Conservation (phyloP, 2,888 invertebrate genomes). For the Dryomyza anilis region DNA sequence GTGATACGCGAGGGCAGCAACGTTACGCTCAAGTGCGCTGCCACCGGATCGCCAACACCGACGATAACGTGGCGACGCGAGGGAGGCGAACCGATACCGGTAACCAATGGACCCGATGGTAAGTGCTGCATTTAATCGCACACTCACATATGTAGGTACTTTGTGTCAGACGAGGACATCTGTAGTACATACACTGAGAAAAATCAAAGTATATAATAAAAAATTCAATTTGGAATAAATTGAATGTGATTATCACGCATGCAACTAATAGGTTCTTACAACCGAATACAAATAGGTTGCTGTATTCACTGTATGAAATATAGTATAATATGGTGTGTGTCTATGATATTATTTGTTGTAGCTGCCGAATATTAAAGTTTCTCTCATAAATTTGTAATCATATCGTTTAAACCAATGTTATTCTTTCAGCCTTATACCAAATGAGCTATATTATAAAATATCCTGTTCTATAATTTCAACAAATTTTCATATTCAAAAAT, state of each 20-base stretch:
- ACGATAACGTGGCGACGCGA: constrained; percentile 87
- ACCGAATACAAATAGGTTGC: not conserved
- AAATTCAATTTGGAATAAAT: not conserved
- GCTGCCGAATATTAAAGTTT: too few species aligned
- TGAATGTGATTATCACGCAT: not conserved
- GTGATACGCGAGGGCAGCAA: constrained; percentile 85
- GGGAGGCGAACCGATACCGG: constrained; percentile 75
- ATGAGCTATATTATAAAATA: too few species aligned
- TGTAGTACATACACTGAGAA: not conserved
- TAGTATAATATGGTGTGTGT: too few species aligned
- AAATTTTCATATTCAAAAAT: too few species aligned
- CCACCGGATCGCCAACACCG: constrained; percentile 86
- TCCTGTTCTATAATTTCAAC: too few species aligned
- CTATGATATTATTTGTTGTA: too few species aligned
- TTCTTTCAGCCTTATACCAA: too few species aligned
- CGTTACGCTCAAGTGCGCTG: constrained; percentile 83
- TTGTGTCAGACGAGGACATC: not conserved
- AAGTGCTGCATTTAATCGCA: too few species aligned
- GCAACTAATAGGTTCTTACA: not conserved
- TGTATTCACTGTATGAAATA: not conserved
- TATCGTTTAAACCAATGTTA: too few species aligned
- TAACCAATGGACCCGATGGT: constrained; percentile 75
- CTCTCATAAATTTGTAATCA: too few species aligned
- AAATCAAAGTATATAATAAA: not conserved
- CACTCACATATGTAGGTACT: not conserved